These are phyloP conservation scores for Pseudomyrmex flavicornis DNA, from an alignment of 1,140 invertebrate genomes.

Conservation along the genomic window DNA sequence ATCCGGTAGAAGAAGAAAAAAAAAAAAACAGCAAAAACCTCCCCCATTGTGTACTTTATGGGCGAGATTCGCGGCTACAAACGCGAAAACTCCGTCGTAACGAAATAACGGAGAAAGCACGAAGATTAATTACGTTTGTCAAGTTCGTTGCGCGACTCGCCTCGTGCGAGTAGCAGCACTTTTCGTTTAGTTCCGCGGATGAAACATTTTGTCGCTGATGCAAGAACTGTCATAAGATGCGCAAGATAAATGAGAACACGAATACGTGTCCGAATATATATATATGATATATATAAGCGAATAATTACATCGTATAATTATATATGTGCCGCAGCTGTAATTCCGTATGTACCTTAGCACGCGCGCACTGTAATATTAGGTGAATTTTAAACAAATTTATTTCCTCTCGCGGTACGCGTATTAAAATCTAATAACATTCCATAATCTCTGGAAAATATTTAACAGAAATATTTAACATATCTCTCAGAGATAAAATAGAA, in stretches of 20 bases:
- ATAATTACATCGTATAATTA: neutral
- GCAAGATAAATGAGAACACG: neutral
- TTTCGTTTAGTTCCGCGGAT: conserved; percentile 1
- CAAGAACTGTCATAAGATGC: neutral
- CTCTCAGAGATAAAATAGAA: neutral
- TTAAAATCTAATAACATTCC: too few relatives aligned
- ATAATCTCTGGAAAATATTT: too few relatives aligned
- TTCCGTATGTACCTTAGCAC: neutral
- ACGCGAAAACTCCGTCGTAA: neutral
- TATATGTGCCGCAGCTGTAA: neutral
- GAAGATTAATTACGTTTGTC: conserved; percentile 46
- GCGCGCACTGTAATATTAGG: too few relatives aligned
- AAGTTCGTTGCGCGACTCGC: neutral
- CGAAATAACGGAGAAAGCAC: conserved; percentile 16
- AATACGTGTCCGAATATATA: neutral
- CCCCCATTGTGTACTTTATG: neutral
- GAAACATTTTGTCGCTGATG: conserved; percentile 4
- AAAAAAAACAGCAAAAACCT: too few relatives aligned
- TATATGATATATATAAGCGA: neutral
- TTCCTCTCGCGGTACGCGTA: too few relatives aligned
- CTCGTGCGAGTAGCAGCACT: neutral
- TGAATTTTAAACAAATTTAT: too few relatives aligned
- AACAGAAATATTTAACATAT: too few relatives aligned
- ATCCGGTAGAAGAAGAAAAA: conserved; percentile 7
- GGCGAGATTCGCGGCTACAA: neutral